Evolutionary conservation across 2,888 invertebrate genomes (phyloP).

Genomic region (Polydrusus cervinus): DNA sequence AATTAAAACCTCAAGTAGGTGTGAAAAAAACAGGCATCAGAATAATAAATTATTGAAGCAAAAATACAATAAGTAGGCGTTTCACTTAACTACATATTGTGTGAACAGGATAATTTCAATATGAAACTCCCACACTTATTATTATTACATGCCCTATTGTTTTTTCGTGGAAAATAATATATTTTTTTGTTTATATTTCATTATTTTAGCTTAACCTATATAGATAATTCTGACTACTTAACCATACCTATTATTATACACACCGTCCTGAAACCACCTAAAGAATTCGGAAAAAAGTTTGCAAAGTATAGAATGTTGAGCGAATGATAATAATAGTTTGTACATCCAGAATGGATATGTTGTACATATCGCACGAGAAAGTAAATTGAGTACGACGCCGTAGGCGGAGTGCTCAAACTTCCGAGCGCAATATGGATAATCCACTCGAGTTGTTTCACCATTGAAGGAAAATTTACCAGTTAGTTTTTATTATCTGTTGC

Average conservation of each 20-base stretch:
- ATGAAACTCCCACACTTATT: conserved; percentile 1
- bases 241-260: neutral
- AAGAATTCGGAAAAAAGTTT: no score
- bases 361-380: no score
- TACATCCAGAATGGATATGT: no score
- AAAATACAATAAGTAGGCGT: conserved; percentile 15
- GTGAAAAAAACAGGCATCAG: neutral
- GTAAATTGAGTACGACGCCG: no score
- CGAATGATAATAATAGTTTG: no score
- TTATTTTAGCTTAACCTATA: neutral
- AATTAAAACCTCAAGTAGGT: conserved; percentile 17
- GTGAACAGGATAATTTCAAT: conserved; percentile 2
- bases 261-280: no score
- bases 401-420: no score
- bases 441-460: no score
- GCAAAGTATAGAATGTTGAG: no score
- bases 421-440: no score
- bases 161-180: conserved; percentile 6
- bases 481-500: no score
- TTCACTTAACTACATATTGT: conserved; percentile 1
- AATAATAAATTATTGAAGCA: neutral
- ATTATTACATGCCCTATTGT: conserved; percentile 2
- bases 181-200: neutral
- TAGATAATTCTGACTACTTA: neutral
- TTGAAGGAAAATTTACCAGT: no score